Base-by-base conservation (phyloP, 2,797 vertebrate genomes). In the Neoniphon sammara region DNA sequence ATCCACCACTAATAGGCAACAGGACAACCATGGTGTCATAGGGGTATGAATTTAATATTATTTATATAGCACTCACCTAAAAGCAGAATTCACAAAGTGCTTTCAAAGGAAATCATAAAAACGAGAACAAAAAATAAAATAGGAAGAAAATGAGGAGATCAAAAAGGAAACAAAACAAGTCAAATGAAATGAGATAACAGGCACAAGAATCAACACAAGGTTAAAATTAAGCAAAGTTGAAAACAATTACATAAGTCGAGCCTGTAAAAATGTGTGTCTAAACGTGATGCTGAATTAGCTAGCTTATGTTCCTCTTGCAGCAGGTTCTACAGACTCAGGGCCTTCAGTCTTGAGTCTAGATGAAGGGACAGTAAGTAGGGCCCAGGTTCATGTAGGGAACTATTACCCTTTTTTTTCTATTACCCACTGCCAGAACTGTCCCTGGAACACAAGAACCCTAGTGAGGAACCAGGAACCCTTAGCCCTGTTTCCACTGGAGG, bases 1-100 rank as follows among this genome's bases (percentile, higher is more conserved):
- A 70, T 70, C 50, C 27, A n/a, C 23, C 7, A 3, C 56, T 75
- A 78, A 83, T 73, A 74, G 86, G 75, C 76, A 72, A 75, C 75
- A 67, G 73, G 59, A 73, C 21, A 18, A 70, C 18, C 58, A 31
- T 39, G 64, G 52, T 59, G 23, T 50, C 36, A 52, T 14, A 42
- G 61, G 52, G 2, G 14, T 27, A 31, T 30, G 75, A 7, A 14
- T 60, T 25, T 57, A 65, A 65, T 39, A 5, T 8, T 76, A 68
- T 75, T 42, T 54, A 57, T 27, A 17, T 15, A 42, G 49, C 30
- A 65, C 9, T 25, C 49, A 12, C 60, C 30, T 60, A 20, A 65
- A 77, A 44, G 49, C 56, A 18, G 12, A 20, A 14, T 55, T 57
- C 27, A 42, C 46, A 3, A 58, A 57, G 39, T 57, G 17, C 18